phyloP scores from a whole-genome alignment of 2,797 vertebrate genomes.

The Rhinella marina region DNA sequence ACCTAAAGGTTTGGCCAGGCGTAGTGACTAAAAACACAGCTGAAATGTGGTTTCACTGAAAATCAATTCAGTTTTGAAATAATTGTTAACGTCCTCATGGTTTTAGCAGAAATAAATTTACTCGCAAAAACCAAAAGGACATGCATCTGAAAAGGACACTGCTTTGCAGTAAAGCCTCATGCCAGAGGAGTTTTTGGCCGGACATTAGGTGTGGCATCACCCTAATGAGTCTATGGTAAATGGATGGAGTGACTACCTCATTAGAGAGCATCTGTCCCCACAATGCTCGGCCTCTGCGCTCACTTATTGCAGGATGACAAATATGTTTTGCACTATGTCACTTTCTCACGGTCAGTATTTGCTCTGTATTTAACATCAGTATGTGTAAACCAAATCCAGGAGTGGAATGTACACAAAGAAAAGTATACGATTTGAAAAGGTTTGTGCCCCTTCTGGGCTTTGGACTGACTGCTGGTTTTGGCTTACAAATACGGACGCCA shows the following conservation, averaged over 20 bases:
- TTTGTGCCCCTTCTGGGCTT: no score
- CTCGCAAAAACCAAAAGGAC: neutral
- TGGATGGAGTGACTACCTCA: neutral
- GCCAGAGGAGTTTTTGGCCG: neutral
- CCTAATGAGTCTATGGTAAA: neutral
- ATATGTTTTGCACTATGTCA: neutral
- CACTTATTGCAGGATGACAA: neutral
- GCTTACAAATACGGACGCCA: no score
- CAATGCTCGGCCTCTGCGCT: neutral
- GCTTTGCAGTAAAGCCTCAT: neutral
- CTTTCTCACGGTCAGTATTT: neutral
- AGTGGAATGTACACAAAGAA: no score
- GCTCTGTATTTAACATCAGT: no score
- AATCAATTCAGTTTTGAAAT: neutral
- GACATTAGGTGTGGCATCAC: neutral
- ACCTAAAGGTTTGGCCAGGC: neutral
- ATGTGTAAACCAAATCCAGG: no score
- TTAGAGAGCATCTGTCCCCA: neutral
- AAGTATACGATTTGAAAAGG: no score
- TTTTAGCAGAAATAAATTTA: neutral
- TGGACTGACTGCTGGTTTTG: no score
- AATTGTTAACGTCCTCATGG: neutral
- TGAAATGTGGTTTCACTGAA: neutral
- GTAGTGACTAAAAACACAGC: no score
- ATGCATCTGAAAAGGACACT: neutral